Percentiles rank a stretch among this genome's conserved stretches.
Evolutionary conservation across 1,140 invertebrate species (phyloP).

Genomic region (Trypoxylus dichotomus): DNA sequence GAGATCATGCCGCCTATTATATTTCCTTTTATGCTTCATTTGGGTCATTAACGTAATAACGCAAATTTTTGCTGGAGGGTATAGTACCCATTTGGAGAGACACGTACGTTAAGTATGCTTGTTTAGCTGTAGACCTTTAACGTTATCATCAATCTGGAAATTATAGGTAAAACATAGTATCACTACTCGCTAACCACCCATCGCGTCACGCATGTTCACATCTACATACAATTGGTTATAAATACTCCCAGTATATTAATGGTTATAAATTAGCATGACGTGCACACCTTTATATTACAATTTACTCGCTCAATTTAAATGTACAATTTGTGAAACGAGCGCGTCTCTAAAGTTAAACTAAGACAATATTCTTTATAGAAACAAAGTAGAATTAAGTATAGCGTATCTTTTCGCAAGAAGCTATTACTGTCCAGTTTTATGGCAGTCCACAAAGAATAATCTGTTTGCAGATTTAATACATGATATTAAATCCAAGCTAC

Average conservation of each 20-base stretch:
- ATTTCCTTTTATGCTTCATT: background rate
- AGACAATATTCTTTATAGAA: background rate
- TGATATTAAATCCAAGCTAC: too few species aligned
- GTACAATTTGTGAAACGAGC: background rate
- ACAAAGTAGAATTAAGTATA: background rate
- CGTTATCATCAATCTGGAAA: background rate
- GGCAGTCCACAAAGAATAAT: background rate
- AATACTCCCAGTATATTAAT: background rate
- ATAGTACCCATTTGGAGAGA: background rate
- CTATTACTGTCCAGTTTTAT: background rate
- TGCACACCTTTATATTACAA: background rate
- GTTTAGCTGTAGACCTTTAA: background rate
- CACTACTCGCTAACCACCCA: background rate
- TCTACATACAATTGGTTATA: background rate
- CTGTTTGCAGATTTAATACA: too few species aligned
- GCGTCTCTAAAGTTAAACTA: background rate
- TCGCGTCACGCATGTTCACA: conserved; percentile 1
- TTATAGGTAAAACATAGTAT: background rate
- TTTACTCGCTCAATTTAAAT: background rate
- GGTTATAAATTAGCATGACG: background rate
- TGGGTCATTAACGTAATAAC: background rate
- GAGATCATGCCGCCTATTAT: too few species aligned
- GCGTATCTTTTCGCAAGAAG: background rate
- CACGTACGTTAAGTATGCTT: background rate
- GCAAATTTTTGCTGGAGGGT: background rate